Evolutionary conservation across 92 coral and sea anemone genomes (phyloP).

Genomic region (Epizoanthus scotinus): DNA sequence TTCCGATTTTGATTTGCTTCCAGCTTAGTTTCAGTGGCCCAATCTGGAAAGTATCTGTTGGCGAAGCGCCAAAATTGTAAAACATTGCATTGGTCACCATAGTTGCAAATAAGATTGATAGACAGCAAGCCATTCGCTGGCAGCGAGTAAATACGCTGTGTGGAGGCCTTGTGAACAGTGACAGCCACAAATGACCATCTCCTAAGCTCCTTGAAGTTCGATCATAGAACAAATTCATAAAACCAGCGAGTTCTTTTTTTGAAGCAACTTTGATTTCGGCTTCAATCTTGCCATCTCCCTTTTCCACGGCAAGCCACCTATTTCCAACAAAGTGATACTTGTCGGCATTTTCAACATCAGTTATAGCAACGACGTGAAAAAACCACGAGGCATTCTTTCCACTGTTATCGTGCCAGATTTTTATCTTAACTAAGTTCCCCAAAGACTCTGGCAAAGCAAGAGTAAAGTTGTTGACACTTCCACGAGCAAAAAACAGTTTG

Average conservation of each 20-base stretch:
- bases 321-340: slow-evolving; percentile 77
- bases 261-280: slow-evolving; percentile 64
- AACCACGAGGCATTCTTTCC: slow-evolving; percentile 90
- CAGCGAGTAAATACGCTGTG: slow-evolving; percentile 81
- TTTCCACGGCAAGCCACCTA: slow-evolving; percentile 92
- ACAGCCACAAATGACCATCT: slow-evolving; percentile 85
- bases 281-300: slow-evolving; percentile 74
- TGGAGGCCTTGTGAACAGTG: slow-evolving; percentile 85
- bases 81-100: slow-evolving; percentile 91
- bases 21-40: slow-evolving; percentile 77
- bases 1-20: slow-evolving; percentile 80
- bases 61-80: slow-evolving; percentile 63
- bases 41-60: slow-evolving; percentile 64
- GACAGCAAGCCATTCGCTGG: slow-evolving; percentile 85
- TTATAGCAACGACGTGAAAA: slow-evolving; percentile 67
- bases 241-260: slow-evolving; percentile 57
- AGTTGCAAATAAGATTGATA: slow-evolving; percentile 75
- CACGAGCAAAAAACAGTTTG: slow-evolving; percentile 77
- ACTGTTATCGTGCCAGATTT: slow-evolving; percentile 84
- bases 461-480: slow-evolving; percentile 74
- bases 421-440: slow-evolving; percentile 68
- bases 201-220: slow-evolving; percentile 78
- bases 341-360: slow-evolving; percentile 60
- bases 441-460: slow-evolving; percentile 62
- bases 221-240: slow-evolving; percentile 66